Evolutionary conservation across 2,113 vertebrate genomes (phyloP), one percentile per base, ranked within the genome.

Genomic region (Callipepla squamata): DNA sequence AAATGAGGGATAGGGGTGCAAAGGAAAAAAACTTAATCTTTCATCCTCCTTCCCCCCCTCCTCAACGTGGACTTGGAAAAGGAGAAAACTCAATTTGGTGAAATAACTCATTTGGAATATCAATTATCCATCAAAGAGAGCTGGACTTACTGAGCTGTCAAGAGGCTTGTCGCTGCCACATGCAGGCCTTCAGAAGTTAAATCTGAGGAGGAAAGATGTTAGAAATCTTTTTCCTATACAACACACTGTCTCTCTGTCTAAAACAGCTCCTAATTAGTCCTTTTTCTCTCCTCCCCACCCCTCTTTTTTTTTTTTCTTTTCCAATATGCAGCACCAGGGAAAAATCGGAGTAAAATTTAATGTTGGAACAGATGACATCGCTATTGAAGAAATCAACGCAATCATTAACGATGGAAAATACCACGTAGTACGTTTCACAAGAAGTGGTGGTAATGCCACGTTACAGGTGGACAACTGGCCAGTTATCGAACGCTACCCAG

Each of bases 331-430:
- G 99, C 99, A 99, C 92, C 99, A 98, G 93, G 99, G 99, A 90
- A 99, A 99, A 95, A 98, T 99, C 92, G 99, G 98, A 77, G 99
- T 99, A 97, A 99, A 99, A 86, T 99, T 99, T 97, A 99, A 99
- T 95, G 99, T 99, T 83, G 99, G 99, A 95, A 99, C 99, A 66
- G 99, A 99, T 89, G 99, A 99, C 98, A 99, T 99, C 96, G 98
- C 99, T 93, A 99, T 99, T 42, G 99, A 99, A 96, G 99, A 99
- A 97, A 98, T 98, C 77, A 98, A 98, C 96, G 99, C 99, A 97
- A 99, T 99, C 98, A 99, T 99, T 97, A 99, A 99, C 89, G 99
- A 99, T 90, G 99, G 99, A 89, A 99, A 99, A 97, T 99, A 99
- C 98, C 99, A 99, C 85, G 98, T 99, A 98, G 99, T 99, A 94